A percentile compares a stretch with the other conserved stretches of the same genome.
Evolutionary conservation across 2,113 vertebrate species (phyloP).

Genomic region (Glareola pratincola): DNA sequence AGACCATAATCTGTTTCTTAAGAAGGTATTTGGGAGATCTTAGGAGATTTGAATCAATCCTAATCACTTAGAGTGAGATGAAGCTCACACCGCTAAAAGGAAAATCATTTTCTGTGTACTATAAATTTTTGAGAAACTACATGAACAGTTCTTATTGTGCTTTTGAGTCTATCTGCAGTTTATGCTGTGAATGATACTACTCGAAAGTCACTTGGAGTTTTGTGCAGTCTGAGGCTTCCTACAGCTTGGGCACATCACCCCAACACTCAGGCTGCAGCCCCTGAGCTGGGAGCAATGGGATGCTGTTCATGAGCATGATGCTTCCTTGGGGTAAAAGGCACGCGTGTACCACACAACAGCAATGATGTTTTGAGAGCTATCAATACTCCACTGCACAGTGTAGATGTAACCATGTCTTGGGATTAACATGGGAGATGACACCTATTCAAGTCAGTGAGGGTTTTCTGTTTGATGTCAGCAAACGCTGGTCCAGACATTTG

Average conservation of each 20-base stretch:
- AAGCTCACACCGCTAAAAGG: not conserved
- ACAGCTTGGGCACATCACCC: not conserved
- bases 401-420: not conserved
- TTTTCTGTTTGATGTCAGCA: not conserved
- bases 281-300: not conserved
- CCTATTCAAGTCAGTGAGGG: not conserved
- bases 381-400: not conserved
- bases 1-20: not conserved
- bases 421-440: not conserved
- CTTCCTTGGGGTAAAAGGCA: not conserved
- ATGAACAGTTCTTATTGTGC: not conserved
- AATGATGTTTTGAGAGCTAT: not conserved
- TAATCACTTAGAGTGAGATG: not conserved
- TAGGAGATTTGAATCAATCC: not conserved
- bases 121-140: not conserved
- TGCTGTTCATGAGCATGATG: fast-evolving
- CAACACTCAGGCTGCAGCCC: not conserved
- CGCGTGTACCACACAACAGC: fast-evolving
- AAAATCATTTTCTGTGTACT: not conserved
- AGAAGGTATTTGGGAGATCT: not conserved
- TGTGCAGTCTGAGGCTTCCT: not conserved
- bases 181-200: not conserved
- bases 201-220: not conserved
- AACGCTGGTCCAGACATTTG: not conserved
- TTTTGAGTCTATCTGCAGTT: not conserved